Conservation (phyloP, 2,888 invertebrate species). For the Microctonus aethiopoides region DNA sequence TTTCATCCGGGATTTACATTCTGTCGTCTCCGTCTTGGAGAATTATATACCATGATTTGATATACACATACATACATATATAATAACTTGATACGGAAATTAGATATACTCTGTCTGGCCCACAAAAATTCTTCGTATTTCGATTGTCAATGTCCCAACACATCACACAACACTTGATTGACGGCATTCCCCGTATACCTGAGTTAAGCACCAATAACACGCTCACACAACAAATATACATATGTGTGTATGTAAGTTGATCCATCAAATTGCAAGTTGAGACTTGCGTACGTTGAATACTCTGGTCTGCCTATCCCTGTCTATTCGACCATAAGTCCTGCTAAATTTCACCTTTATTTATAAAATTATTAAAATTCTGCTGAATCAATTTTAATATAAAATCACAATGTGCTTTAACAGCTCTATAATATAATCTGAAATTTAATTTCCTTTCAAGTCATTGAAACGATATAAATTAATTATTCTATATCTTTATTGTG, state of each 20-base stretch:
- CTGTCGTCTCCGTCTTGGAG: conserved; percentile 25
- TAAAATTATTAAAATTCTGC: neutral
- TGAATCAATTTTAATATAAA: neutral
- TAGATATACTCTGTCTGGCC: conserved; percentile 14
- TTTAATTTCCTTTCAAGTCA: no score
- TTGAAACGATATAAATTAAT: neutral
- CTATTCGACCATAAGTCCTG: conserved; percentile 22
- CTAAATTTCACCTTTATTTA: neutral
- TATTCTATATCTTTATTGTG: neutral
- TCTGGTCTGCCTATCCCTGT: conserved; percentile 9
- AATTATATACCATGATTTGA: conserved; percentile 33
- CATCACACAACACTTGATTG: conserved; percentile 5
- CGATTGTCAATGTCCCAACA: conserved; percentile 1
- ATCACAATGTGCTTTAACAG: neutral
- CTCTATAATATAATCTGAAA: neutral
- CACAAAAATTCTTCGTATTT: conserved; percentile 9
- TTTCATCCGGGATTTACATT: conserved; percentile 54
- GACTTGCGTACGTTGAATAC: conserved; percentile 17
- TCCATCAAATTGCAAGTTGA: conserved; percentile 14
- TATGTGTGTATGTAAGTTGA: conserved; percentile 5
- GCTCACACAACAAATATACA: neutral
- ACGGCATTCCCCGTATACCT: conserved; percentile 13
- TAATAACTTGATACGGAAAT: conserved; percentile 18
- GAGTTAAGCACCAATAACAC: neutral
- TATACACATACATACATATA: neutral